These are phyloP conservation scores for Empis livida DNA, from an alignment of 2,888 invertebrate species.

Conservation along the genomic window DNA sequence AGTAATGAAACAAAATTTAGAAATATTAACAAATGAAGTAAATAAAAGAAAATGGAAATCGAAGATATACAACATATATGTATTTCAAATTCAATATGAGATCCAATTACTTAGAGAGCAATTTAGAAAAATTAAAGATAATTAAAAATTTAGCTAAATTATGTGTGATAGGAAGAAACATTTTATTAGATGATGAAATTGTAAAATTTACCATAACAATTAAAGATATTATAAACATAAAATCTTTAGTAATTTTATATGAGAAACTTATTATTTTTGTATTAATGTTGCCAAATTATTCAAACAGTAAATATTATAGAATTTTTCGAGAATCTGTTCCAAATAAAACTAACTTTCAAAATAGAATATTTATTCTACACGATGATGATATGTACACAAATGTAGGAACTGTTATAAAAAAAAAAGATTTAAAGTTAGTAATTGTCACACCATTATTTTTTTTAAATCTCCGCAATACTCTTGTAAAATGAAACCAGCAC, in stretches of 20 bases:
- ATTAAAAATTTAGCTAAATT: slow-evolving; percentile 5
- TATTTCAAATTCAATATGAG: slow-evolving; percentile 3
- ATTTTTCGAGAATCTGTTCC: slow-evolving; percentile 7
- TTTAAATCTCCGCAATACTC: too few species aligned
- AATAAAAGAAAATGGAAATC: background rate
- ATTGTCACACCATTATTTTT: too few species aligned
- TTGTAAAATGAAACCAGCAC: too few species aligned
- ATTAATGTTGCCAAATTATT: slow-evolving; percentile 8
- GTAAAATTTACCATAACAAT: slow-evolving; percentile 4
- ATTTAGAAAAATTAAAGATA: slow-evolving; percentile 5
- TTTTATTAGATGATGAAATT: slow-evolving; percentile 5
- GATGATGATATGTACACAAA: background rate
- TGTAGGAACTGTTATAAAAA: background rate
- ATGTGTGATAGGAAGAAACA: slow-evolving; percentile 4
- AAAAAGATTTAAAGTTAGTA: slow-evolving; percentile 1
- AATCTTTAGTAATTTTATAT: slow-evolving; percentile 7
- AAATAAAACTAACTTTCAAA: slow-evolving; percentile 3
- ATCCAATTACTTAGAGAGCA: slow-evolving; percentile 1
- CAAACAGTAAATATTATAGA: slow-evolving; percentile 2
- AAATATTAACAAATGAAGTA: slow-evolving; percentile 1
- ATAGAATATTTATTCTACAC: background rate
- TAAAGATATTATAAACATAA: slow-evolving; percentile 5
- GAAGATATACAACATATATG: slow-evolving; percentile 2
- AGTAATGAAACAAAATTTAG: slow-evolving; percentile 1
- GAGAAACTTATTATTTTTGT: slow-evolving; percentile 7